phyloP scores from a whole-genome alignment of 1,140 invertebrate species.

The Tachypleus tridentatus region DNA sequence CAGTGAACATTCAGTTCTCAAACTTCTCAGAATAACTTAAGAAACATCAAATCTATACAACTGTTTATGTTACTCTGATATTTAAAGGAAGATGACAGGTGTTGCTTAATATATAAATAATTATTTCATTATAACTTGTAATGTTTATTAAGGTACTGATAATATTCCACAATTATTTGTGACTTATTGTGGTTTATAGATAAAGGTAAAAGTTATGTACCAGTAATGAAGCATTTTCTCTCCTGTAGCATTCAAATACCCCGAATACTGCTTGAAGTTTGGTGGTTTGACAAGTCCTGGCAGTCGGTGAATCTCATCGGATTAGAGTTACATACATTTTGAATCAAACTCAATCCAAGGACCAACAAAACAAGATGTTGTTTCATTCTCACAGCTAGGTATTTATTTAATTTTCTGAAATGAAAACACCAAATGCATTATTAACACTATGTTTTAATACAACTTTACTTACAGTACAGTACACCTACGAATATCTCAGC shows the following conservation, averaged over 20 bases:
- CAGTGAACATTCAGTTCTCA: too few relatives aligned
- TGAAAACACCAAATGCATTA: too few relatives aligned
- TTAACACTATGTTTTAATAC: too few relatives aligned
- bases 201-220: slow-evolving; percentile 17
- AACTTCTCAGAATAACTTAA: background rate
- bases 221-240: slow-evolving; percentile 29
- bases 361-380: too few relatives aligned
- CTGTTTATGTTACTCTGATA: background rate
- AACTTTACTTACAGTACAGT: too few relatives aligned
- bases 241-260: slow-evolving; percentile 27
- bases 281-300: slow-evolving; percentile 25
- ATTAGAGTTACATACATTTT: too few relatives aligned
- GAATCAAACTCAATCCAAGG: too few relatives aligned
- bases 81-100: background rate
- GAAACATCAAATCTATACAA: background rate
- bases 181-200: background rate
- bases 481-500: too few relatives aligned
- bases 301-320: slow-evolving; percentile 25
- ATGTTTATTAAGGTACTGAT: background rate
- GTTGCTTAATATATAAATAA: background rate
- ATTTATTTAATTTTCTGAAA: too few relatives aligned
- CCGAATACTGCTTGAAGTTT: slow-evolving; percentile 28
- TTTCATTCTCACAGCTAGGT: too few relatives aligned
- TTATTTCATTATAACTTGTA: background rate
- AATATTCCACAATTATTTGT: background rate